Conservation (phyloP, 1,140 invertebrate genomes). For the Anastrepha obliqua region DNA sequence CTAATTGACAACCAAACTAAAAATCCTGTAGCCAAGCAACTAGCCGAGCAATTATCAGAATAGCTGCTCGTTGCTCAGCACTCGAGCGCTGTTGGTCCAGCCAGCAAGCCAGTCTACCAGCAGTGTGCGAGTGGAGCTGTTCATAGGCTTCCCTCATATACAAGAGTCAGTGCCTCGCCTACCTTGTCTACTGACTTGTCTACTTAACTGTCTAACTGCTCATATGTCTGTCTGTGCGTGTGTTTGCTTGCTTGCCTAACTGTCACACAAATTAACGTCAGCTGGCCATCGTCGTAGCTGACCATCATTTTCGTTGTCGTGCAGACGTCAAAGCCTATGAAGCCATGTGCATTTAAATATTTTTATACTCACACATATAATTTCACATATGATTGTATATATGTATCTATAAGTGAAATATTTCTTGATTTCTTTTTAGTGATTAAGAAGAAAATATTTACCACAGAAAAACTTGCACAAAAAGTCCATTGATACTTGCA, state of each 20-base stretch:
- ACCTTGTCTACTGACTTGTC: neutral
- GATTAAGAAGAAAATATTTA: neutral
- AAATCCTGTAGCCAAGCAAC: neutral
- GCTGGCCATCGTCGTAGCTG: neutral
- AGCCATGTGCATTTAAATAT: neutral
- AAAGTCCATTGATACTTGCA: no score
- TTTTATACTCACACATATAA: neutral
- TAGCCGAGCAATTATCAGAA: neutral
- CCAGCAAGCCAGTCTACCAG: neutral
- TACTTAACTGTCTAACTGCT: neutral
- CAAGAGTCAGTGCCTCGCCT: neutral
- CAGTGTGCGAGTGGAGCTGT: neutral
- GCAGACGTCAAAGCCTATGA: neutral
- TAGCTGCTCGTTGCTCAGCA: neutral
- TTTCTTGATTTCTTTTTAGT: neutral
- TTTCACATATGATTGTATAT: neutral
- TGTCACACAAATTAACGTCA: constrained; percentile 43
- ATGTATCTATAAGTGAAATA: neutral
- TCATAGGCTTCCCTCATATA: neutral
- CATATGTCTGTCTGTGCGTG: neutral
- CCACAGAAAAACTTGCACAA: no score
- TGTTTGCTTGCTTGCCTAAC: neutral
- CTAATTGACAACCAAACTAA: neutral
- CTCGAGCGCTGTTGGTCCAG: neutral
- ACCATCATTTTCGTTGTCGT: neutral